Evolutionary conservation across 2,113 vertebrate genomes (phyloP).

Genomic region (Rhinoderma darwinii): DNA sequence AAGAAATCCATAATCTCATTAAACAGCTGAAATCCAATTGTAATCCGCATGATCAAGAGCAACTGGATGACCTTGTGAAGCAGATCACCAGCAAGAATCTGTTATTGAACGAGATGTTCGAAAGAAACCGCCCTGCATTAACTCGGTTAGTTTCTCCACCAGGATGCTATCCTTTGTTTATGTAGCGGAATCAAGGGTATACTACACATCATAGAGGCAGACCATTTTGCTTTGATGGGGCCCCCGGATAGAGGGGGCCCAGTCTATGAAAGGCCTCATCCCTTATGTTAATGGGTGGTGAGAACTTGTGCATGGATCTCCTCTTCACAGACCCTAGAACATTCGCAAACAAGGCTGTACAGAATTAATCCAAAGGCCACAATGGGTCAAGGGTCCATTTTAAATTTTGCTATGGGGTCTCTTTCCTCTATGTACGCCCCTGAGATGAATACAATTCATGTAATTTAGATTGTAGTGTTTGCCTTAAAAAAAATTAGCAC

Average conservation of each 20-base stretch:
- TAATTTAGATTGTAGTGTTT: too few relatives aligned
- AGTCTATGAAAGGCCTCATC: too few relatives aligned
- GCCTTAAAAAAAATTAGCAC: too few relatives aligned
- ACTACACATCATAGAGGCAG: background rate
- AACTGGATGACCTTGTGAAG: slow-evolving; percentile 71
- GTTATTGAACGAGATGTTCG: slow-evolving; percentile 71
- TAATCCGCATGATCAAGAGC: slow-evolving; percentile 68
- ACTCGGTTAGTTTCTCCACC: slow-evolving; percentile 22
- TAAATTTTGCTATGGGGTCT: too few relatives aligned
- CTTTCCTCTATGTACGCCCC: too few relatives aligned
- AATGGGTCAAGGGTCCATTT: too few relatives aligned
- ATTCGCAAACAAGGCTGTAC: background rate
- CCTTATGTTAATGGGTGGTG: background rate
- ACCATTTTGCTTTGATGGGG: background rate
- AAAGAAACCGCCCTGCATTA: slow-evolving; percentile 60
- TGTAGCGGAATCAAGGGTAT: too few relatives aligned
- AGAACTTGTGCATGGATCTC: background rate
- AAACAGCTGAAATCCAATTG: slow-evolving; percentile 68
- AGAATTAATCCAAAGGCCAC: background rate
- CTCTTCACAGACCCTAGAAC: background rate
- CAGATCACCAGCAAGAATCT: slow-evolving; percentile 74
- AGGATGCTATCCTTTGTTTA: background rate
- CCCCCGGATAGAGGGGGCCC: background rate
- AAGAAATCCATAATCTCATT: slow-evolving; percentile 70
- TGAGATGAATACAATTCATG: too few relatives aligned